These are phyloP conservation scores for Pristionchus japonicus DNA, from an alignment of 2,888 invertebrate genomes.

Conservation along the genomic window DNA sequence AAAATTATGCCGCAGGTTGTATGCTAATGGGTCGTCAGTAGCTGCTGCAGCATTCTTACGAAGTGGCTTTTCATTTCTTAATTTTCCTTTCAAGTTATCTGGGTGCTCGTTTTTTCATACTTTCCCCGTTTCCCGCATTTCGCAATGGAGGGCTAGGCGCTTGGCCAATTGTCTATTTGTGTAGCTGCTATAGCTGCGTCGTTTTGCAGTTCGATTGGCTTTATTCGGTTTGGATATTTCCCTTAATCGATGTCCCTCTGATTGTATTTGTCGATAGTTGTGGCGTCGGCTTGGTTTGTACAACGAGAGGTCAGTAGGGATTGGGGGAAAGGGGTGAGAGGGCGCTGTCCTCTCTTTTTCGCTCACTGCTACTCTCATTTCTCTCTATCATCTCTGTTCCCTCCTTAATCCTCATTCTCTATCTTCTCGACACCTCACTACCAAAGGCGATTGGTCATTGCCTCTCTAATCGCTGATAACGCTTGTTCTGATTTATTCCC, in stretches of 20 bases:
- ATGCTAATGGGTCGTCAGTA: background rate
- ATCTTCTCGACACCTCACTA: background rate
- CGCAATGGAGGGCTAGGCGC: background rate
- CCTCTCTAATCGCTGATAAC: background rate
- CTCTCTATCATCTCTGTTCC: background rate
- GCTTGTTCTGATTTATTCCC: background rate
- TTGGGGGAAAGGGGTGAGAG: slow-evolving; percentile 1
- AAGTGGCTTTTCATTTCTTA: background rate
- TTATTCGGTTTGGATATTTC: background rate
- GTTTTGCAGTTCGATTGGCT: slow-evolving; percentile 11
- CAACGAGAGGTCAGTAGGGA: slow-evolving; percentile 27
- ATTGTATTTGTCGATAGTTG: slow-evolving; percentile 38
- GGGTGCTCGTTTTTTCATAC: background rate
- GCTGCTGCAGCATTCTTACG: background rate
- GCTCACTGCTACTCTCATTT: background rate
- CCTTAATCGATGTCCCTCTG: background rate
- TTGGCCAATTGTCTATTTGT: background rate
- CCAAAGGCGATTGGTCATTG: slow-evolving; percentile 6
- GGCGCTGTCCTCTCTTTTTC: background rate
- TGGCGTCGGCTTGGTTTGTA: slow-evolving; percentile 26
- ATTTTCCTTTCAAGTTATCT: background rate
- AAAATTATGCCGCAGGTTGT: background rate
- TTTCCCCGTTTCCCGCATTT: background rate
- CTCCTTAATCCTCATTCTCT: background rate
- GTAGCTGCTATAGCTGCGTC: slow-evolving; percentile 20